These are phyloP conservation scores for Dendroctonus valens DNA, from an alignment of 1,140 invertebrate genomes.

Conservation along the genomic window DNA sequence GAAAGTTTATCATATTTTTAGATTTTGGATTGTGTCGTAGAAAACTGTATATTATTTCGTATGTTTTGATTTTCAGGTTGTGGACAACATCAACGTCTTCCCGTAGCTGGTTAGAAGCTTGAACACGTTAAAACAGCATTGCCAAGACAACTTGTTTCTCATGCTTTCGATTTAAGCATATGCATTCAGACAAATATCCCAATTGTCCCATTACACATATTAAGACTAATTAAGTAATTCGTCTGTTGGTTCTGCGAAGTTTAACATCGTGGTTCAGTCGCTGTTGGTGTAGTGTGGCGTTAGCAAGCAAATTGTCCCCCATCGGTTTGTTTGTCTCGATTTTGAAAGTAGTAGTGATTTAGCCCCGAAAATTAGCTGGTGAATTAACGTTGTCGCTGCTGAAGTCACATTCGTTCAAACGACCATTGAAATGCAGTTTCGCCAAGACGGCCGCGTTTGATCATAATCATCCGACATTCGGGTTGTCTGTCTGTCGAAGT, in stretches of 20 bases:
- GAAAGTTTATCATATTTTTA: too few relatives aligned
- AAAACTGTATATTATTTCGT: too few relatives aligned
- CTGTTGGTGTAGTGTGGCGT: constrained; percentile 13
- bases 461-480: constrained; percentile 24
- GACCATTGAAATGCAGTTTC: constrained; percentile 25
- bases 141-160: too few relatives aligned
- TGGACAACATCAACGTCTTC: too few relatives aligned
- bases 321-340: too few relatives aligned
- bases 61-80: too few relatives aligned
- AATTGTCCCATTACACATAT: constrained; percentile 38
- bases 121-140: too few relatives aligned
- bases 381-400: constrained; percentile 7
- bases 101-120: too few relatives aligned
- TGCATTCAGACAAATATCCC: constrained; percentile 21
- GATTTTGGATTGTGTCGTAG: too few relatives aligned
- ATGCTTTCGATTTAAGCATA: background rate
- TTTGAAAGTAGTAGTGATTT: background rate
- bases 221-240: constrained; percentile 43
- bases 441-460: constrained; percentile 43
- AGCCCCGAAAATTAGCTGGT: background rate
- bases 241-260: constrained; percentile 21
- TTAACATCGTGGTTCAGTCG: constrained; percentile 27
- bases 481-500: constrained; percentile 18
- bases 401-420: background rate
- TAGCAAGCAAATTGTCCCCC: background rate